Percentiles rank a stretch among this genome's conserved stretches.
Evolutionary conservation across 2,113 vertebrate species (phyloP).

Genomic region (Rhinopomastus cyanomelas): DNA sequence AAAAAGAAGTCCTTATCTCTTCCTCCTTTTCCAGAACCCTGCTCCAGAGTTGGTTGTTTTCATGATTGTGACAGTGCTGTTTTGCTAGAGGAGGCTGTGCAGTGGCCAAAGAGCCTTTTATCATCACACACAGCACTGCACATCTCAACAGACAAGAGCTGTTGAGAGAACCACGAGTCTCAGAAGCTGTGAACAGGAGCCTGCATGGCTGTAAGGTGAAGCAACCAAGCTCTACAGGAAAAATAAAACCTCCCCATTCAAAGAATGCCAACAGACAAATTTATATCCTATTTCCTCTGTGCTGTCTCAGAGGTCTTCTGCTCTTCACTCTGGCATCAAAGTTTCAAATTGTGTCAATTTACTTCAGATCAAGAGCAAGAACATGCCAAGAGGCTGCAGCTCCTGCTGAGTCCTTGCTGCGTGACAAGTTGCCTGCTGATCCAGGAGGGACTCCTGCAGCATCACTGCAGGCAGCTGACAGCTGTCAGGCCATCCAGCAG

Average conservation of each 20-base stretch:
- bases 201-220: neutral
- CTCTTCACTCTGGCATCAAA: neutral
- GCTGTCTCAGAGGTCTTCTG: neutral
- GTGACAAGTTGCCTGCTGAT: neutral
- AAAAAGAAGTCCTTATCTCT: neutral
- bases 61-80: neutral
- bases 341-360: constrained; percentile 10
- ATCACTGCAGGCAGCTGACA: neutral
- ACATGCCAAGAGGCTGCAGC: neutral
- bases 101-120: neutral
- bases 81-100: neutral
- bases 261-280: neutral
- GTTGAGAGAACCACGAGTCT: neutral
- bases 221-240: neutral
- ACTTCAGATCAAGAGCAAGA: neutral
- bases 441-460: neutral
- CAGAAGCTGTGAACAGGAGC: neutral
- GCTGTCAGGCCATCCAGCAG: neutral
- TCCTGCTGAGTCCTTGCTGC: neutral
- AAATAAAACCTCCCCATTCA: neutral
- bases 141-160: neutral
- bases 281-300: neutral
- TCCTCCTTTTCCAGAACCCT: neutral
- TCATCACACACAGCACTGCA: neutral
- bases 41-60: neutral